phyloP scores from a whole-genome alignment of 1,140 invertebrate genomes.

The Melitaea cinxia region DNA sequence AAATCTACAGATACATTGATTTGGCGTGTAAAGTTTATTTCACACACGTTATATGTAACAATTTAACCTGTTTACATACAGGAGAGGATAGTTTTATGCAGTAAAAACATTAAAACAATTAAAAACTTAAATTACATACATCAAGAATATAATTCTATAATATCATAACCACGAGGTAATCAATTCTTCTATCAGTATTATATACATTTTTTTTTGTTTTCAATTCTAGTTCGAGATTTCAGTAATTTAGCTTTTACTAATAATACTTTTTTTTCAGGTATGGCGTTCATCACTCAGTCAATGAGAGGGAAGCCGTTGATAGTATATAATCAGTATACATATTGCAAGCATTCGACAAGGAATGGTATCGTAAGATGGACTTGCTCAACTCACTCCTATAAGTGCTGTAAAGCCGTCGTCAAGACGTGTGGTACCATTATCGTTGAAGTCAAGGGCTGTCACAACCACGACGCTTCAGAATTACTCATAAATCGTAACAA shows the following conservation, averaged over 20 bases:
- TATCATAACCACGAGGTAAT: too few species aligned
- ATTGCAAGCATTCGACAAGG: constrained; percentile 60
- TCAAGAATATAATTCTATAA: too few species aligned
- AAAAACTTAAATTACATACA: too few species aligned
- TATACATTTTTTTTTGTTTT: too few species aligned
- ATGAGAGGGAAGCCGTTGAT: constrained; percentile 68
- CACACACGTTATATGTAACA: too few species aligned
- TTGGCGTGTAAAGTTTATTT: too few species aligned
- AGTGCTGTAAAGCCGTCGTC: constrained; percentile 67
- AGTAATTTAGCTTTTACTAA: neutral
- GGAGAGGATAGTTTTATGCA: too few species aligned
- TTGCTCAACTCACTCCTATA: constrained; percentile 71
- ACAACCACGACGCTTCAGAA: constrained; percentile 67
- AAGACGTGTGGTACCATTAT: constrained; percentile 59
- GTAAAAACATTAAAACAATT: too few species aligned
- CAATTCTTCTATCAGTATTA: too few species aligned
- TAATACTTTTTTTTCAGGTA: constrained; percentile 3
- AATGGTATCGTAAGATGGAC: constrained; percentile 64
- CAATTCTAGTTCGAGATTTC: too few species aligned
- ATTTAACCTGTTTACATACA: too few species aligned
- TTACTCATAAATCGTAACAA: constrained; percentile 51
- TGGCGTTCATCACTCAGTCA: constrained; percentile 51
- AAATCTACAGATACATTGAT: too few species aligned
- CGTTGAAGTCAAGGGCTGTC: constrained; percentile 59
- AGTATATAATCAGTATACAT: constrained; percentile 62